Conservation (phyloP, 2,888 invertebrate genomes). For the Platycnemis pennipes region DNA sequence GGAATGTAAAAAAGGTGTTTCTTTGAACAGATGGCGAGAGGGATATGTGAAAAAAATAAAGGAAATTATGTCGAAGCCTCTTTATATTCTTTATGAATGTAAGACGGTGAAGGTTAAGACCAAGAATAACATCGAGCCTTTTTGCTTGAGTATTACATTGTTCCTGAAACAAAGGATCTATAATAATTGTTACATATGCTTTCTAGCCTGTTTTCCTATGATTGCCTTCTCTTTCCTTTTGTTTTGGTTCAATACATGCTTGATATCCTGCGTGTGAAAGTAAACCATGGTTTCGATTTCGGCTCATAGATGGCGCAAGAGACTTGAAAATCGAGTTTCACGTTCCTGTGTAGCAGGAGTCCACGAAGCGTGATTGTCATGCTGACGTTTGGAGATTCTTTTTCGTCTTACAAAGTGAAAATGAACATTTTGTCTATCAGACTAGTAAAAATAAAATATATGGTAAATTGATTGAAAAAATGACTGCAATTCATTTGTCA, state of each 20-base stretch:
- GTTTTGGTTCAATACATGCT: neutral
- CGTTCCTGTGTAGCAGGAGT: neutral
- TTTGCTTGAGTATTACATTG: no score
- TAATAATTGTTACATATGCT: no score
- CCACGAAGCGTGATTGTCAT: no score
- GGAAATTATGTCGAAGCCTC: neutral
- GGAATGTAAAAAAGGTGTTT: neutral
- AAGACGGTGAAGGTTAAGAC: no score
- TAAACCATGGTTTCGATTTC: neutral
- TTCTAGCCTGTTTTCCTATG: neutral
- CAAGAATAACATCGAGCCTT: neutral
- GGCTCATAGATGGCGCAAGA: slow-evolving; percentile 45
- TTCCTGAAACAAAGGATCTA: no score
- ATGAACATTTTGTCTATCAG: no score
- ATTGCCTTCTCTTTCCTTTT: neutral
- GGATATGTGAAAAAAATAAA: neutral
- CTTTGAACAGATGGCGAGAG: neutral
- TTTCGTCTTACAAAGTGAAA: no score
- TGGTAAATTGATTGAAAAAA: no score
- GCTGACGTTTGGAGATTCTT: no score
- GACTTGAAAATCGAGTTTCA: neutral
- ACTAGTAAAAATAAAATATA: no score
- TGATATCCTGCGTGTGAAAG: neutral
- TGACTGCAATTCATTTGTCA: no score
- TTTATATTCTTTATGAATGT: no score